Conservation (phyloP, 1,140 invertebrate genomes). For the Chrysomallon squamiferum region DNA sequence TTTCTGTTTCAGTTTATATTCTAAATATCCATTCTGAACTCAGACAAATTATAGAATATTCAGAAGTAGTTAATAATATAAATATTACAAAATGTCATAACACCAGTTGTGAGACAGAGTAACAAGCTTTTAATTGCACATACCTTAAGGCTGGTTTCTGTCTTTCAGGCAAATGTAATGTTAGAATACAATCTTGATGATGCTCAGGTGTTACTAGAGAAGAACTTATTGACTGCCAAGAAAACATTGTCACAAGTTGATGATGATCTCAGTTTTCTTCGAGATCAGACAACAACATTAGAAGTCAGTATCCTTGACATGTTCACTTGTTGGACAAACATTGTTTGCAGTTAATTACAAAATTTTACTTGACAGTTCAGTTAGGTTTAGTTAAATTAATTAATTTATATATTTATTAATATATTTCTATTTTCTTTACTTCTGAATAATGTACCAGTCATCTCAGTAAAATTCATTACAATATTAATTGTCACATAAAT, state of each 20-base stretch:
- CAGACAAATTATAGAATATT: no score
- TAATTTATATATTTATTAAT: background rate
- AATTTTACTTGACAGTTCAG: background rate
- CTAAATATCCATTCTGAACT: no score
- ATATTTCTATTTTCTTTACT: background rate
- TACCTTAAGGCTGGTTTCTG: no score
- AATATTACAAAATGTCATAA: no score
- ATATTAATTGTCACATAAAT: background rate
- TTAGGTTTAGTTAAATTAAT: background rate
- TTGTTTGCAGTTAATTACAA: background rate
- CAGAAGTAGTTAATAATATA: no score
- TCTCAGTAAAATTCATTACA: background rate
- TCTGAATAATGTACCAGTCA: background rate
- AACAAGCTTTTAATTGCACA: no score
- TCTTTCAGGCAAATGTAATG: slow-evolving; percentile 91
- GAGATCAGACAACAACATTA: slow-evolving; percentile 96
- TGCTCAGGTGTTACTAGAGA: slow-evolving; percentile 83
- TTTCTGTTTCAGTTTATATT: no score
- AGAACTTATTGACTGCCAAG: slow-evolving; percentile 87
- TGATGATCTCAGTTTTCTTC: slow-evolving; percentile 88
- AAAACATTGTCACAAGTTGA: slow-evolving; percentile 85
- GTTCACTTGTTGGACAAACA: background rate
- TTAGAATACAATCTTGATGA: slow-evolving; percentile 94
- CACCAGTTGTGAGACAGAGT: no score
- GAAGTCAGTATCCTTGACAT: slow-evolving; percentile 81